phyloP scores from a whole-genome alignment of 1,140 invertebrate genomes.

The Heliconius hermathena region DNA sequence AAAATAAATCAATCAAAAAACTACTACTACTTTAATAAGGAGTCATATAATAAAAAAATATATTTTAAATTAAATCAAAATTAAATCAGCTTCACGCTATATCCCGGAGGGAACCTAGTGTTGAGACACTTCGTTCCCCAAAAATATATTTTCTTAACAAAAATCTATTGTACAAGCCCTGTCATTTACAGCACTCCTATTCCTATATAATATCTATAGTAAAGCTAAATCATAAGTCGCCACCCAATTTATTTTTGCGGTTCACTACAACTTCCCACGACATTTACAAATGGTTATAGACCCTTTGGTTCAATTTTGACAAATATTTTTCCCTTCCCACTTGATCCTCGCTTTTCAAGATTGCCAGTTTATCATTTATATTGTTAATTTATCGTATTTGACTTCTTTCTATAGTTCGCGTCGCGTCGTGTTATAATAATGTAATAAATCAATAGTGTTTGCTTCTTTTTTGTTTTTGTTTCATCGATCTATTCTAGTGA shows the following conservation, averaged over 20 bases:
- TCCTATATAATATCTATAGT: background rate
- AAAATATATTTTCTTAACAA: too few relatives aligned
- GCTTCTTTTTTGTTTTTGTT: background rate
- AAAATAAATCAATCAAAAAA: too few relatives aligned
- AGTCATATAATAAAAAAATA: too few relatives aligned
- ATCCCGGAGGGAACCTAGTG: too few relatives aligned
- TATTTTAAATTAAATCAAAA: too few relatives aligned
- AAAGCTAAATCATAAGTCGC: conserved; percentile 1
- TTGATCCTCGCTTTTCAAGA: background rate
- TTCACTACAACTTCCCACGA: background rate
- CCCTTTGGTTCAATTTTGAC: conserved; percentile 16
- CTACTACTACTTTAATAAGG: too few relatives aligned
- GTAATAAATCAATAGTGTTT: background rate
- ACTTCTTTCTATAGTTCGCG: background rate
- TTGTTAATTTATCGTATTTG: conserved; percentile 21
- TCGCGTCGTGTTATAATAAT: background rate
- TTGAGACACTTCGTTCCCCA: too few relatives aligned
- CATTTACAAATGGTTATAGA: conserved; percentile 14
- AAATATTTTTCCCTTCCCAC: background rate
- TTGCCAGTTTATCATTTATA: conserved; percentile 26
- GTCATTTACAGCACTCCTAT: background rate
- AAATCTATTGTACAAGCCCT: background rate
- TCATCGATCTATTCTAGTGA: background rate
- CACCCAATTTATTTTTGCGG: conserved; percentile 16
- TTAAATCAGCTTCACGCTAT: too few relatives aligned